Evolutionary conservation across 2,797 vertebrate genomes (phyloP), one percentile per base, ranked within the genome.

Genomic region (Danio kyathit): DNA sequence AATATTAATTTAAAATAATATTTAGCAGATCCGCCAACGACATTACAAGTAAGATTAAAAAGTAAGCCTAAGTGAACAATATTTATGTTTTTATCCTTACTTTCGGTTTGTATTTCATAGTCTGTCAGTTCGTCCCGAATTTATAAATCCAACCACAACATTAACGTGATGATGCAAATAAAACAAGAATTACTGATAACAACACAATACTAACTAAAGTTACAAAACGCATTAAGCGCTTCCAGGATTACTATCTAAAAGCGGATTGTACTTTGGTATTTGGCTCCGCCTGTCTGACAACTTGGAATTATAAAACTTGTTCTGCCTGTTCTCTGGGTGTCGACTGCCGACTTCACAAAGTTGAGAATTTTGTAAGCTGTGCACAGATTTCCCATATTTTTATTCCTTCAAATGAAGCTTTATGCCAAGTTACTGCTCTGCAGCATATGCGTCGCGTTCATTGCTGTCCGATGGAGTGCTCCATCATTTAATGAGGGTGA

Each of bases 401-500:
- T 60, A 7, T 19, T 19, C 21, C 8, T 60, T 5, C 2, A 67
- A 84, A 87, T 87, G 83, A 75, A 65, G 11, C 13, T 69, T 43
- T 59, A 16, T 1, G 40, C 64, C 1, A 86, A 84, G 51, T 38
- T 77, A 10, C 38, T 85, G 4, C 13, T 86, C 8, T 79, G 82
- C 63, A 38, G 61, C 72, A 12, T 77, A 43, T 17, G 44, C 16
- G 84, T 83, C 14, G 80, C 73, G 52, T 71, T 87, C 0, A 63
- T 87, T 43, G 81, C 83, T 12, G 2, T 83, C 10, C 64, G 64
- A 56, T 83, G 81, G 84, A 77, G 59, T 5, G 79, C 59, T 13
- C 65, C 84, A 0, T 19, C 83, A 49, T 86, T 87, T 72, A 67
- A 44, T 41, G 59, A 70, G 56, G 84, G 86, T 86, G 56, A 70